These are phyloP conservation scores for Hipparchia semele DNA, from an alignment of 2,888 invertebrate genomes.

Conservation along the genomic window DNA sequence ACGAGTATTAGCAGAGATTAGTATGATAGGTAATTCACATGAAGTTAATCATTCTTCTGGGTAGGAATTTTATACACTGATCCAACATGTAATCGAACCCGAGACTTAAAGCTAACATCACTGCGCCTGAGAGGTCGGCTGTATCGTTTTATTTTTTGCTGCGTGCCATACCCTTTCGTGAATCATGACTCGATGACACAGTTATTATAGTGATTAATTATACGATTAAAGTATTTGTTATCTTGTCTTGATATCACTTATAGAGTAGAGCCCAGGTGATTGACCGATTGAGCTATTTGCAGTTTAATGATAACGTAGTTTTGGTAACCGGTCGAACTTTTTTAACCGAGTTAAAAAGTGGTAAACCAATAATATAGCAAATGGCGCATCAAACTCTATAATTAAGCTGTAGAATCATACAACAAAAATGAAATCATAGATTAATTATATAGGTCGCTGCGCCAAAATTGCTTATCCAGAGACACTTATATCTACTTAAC, in stretches of 20 bases:
- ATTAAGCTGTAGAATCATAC: no score
- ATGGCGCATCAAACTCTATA: no score
- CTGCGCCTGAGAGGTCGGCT: neutral
- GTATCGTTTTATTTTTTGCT: neutral
- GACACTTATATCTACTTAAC: no score
- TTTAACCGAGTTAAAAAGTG: neutral
- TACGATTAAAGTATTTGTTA: constrained; percentile 10
- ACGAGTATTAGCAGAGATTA: no score
- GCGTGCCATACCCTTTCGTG: neutral
- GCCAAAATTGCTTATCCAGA: no score
- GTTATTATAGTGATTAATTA: neutral
- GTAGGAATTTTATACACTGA: neutral
- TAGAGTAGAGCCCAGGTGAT: neutral
- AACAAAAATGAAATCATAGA: no score
- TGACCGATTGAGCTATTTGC: constrained; percentile 13
- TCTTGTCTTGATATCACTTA: neutral
- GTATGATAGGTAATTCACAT: no score
- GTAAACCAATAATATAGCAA: no score
- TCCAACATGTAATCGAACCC: neutral
- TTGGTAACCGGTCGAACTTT: neutral
- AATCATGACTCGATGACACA: neutral
- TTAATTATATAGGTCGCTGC: no score
- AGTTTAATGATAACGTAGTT: neutral
- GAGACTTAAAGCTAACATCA: neutral
- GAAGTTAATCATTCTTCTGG: no score